A percentile compares a stretch with the other conserved stretches of the same genome.
Evolutionary conservation across 2,888 invertebrate genomes (phyloP).

Genomic region (Lithophane leautieri): DNA sequence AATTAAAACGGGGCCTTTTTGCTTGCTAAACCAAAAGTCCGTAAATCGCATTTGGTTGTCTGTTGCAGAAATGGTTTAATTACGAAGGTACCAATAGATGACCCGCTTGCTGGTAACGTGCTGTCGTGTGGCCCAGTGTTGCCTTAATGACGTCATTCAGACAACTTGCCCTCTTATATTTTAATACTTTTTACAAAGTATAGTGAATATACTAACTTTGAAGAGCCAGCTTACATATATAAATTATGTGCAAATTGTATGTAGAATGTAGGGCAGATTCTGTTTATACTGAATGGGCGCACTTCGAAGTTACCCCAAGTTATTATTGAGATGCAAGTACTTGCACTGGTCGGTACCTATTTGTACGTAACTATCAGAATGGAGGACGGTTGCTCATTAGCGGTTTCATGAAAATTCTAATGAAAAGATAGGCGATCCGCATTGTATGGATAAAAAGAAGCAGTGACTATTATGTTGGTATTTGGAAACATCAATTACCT

Average conservation of each 20-base stretch:
- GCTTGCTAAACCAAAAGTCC: slow-evolving; percentile 11
- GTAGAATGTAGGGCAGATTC: slow-evolving; percentile 1
- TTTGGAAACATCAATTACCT: neutral
- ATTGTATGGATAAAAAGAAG: neutral
- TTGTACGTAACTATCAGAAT: neutral
- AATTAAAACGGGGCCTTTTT: neutral
- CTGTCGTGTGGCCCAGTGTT: slow-evolving; percentile 36
- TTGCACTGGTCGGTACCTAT: neutral
- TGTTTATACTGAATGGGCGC: neutral
- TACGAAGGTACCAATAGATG: slow-evolving; percentile 60
- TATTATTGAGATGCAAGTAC: neutral
- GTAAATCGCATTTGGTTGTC: slow-evolving; percentile 56
- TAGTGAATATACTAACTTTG: slow-evolving; percentile 3
- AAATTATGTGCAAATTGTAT: neutral
- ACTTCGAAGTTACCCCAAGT: neutral
- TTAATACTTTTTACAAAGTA: slow-evolving; percentile 12
- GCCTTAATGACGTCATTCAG: slow-evolving; percentile 33
- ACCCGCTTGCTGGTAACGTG: slow-evolving; percentile 51
- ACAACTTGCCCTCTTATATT: slow-evolving; percentile 17
- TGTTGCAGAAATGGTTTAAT: slow-evolving; percentile 68
- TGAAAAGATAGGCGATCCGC: neutral
- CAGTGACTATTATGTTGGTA: neutral
- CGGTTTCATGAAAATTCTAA: neutral
- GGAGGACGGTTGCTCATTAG: neutral
- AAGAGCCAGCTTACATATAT: neutral